Base-by-base conservation (phyloP, 2,797 vertebrate genomes). In the Muraenolepis orangiensis region DNA sequence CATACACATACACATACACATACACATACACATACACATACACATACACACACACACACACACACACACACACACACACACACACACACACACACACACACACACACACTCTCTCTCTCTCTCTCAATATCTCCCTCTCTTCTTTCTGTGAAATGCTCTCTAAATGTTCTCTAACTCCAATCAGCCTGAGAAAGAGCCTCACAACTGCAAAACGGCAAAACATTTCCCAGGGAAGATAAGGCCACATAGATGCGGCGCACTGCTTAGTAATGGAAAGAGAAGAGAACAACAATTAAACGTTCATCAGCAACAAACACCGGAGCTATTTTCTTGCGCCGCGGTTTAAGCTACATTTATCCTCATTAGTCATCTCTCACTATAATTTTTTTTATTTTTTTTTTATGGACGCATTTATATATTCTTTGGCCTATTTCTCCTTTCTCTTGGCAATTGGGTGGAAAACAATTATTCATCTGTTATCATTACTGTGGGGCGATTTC, bases 391-490 rank as follows among this genome's bases (percentile, higher is more conserved):
- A 6, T 74, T 74, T 74, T 84, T 72, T 74, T 84, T 72, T 81
- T 76, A 28, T 31, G 28, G 26, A 67, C 31, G 30, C 30, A 16
- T 67, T 67, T 67, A 30, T 74, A 64, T 18, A n/a, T n/a, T n/a
- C 74, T 77, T 78, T 42, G 42, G 75, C 29, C 34, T 18, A 40
- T 78, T 77, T 67, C 72, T 72, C 66, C 72, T 81, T 84, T 80
- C 76, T 76, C 78, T 85, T 71, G 26, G 74, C 75, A 76, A 82
- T 36, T 75, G 72, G 32, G 23, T n/a, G 80, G 75, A 72, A 78
- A 82, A 73, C 57, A 78, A 76, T 86, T 83, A 73, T 78, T 85
- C 77, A 87, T 86, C 77, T 85, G 86, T 88, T 87, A 85, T 83
- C 80, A 84, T 87, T 82, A 87, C 80, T 76, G 73, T 80, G 73